A percentile compares a stretch with the other conserved stretches of the same genome.
phyloP scores from a whole-genome alignment of 2,888 invertebrate species.

The Eudasyphora cyanicolor region DNA sequence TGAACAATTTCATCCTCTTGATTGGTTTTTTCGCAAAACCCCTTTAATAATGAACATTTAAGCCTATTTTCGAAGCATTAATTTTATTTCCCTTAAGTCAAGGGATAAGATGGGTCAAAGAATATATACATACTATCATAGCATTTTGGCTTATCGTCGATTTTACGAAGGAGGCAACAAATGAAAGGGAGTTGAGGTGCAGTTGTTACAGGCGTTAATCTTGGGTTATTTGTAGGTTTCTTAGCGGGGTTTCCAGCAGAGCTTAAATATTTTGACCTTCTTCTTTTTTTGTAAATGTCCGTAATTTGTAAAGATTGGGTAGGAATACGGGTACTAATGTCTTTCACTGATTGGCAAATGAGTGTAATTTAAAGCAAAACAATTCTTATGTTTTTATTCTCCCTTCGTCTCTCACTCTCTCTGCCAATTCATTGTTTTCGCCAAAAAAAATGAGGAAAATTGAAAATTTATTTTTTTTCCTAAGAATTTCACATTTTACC shows the following conservation, averaged over 20 bases:
- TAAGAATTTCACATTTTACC: neutral
- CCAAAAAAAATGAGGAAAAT: neutral
- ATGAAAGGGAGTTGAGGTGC: neutral
- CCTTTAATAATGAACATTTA: slow-evolving; percentile 39
- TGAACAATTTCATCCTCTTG: neutral
- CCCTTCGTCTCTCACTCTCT: neutral
- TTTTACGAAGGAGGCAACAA: neutral
- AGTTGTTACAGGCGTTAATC: neutral
- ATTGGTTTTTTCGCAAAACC: neutral
- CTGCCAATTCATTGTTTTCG: too few species aligned
- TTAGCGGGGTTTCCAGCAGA: neutral
- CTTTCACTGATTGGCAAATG: neutral
- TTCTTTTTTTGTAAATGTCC: too few species aligned
- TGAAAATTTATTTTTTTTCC: slow-evolving; percentile 2
- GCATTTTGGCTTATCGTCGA: neutral
- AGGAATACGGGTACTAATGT: too few species aligned
- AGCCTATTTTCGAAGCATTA: slow-evolving; percentile 36
- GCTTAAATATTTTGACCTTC: neutral
- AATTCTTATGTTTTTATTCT: neutral
- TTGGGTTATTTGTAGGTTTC: neutral
- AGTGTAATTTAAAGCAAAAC: neutral
- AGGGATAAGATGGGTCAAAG: neutral
- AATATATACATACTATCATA: neutral
- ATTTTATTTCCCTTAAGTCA: slow-evolving; percentile 21
- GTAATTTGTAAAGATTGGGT: neutral